Base-by-base conservation (phyloP, 2,888 invertebrate genomes). In the Ryuthela nishihirai region DNA sequence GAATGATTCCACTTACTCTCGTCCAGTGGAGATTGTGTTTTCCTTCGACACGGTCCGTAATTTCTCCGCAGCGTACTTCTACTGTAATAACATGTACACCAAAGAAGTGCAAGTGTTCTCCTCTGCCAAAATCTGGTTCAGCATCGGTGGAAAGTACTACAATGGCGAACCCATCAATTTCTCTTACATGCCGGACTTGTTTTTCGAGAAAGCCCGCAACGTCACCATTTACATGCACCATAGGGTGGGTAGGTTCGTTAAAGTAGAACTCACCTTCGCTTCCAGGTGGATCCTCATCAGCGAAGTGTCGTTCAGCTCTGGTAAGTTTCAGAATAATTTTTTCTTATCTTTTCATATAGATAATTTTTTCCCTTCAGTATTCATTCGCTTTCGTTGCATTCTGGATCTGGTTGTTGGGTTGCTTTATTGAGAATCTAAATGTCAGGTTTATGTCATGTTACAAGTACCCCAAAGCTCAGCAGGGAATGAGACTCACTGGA, bases 241-340 rank as follows among this genome's bases (percentile, higher is more conserved):
- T 70, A 80, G 87, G 42, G 83, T 91, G 45, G 93, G 88, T 23
- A 81, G 82, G 70, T 89, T 83, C 78, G 85, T 92, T 58, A 86
- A 86, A 71, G 76, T 87, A 67, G 82, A 85, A 69, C 79, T 92
- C 46, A 80, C 80, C 66, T 92, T 91, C 73, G 85, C 88, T 3
- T 82, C 87, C 15, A 80, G 84, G 50, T 93, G 93, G 92, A 84
- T 93, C 67, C 83, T 93, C 76, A 82, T 94, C 70, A 90, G 90
- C 75, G 93, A 94, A 76, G 81, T 93, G 64, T 83, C 85, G 53
- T 93, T 93, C 74, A 85, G 85, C 69, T 91, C 91, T 69, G 55
- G 63, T 63, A 29, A 47, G 39, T 42, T 9, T 23, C n/a, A n/a
- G n/a, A 29, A n/a, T n/a, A n/a, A 35, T 17, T 12, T 38, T 36